Evolutionary conservation across 1,140 invertebrate genomes (phyloP), one percentile per base, ranked within the genome.

Genomic region (Chlorops oryzae): DNA sequence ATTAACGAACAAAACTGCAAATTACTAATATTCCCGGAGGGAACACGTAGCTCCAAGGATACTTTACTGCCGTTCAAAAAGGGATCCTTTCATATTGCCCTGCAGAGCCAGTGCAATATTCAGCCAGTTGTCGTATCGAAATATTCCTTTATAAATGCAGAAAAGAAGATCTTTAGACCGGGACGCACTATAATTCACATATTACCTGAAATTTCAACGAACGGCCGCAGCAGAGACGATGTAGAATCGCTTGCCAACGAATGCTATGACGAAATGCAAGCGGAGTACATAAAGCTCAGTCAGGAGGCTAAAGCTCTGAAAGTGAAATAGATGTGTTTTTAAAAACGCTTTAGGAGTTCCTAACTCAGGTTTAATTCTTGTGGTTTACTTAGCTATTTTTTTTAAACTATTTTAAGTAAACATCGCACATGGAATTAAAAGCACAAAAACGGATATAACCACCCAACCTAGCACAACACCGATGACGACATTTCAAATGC

Each of bases 11-110:
- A 78, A 27, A 82, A 83, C 73, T 84, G 83, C 59, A 71, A 63
- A 47, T 50, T 70, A 5, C 75, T 87, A 49, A 77, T 91, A 51
- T 91, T 90, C 69, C 87, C 88, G 2, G 86, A 90, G 74, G 87
- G 87, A 12, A 88, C 85, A 27, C 73, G 87, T 28, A 80, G 87
- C 57, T 54, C 51, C 12, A 80, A 80, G 21, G 79, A 80, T 12
- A 79, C 78, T 6, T 69, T 92, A 28, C 59, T 88, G 55, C 86
- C 86, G 2, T 90, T 91, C 62, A 95, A 96, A 68, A 96, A 96
- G 74, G 94, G 93, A 1, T 92, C 90, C 2, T 97, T 96, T 73
- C 89, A 96, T 71, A 82, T 95, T 51, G 92, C 93, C 1, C 75
- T 95, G 38, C 80, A 84, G 50, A 84, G 87, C 10, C 81, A 88